These are phyloP conservation scores for Penaeus chinensis DNA, from an alignment of 1,140 invertebrate genomes.

Conservation along the genomic window DNA sequence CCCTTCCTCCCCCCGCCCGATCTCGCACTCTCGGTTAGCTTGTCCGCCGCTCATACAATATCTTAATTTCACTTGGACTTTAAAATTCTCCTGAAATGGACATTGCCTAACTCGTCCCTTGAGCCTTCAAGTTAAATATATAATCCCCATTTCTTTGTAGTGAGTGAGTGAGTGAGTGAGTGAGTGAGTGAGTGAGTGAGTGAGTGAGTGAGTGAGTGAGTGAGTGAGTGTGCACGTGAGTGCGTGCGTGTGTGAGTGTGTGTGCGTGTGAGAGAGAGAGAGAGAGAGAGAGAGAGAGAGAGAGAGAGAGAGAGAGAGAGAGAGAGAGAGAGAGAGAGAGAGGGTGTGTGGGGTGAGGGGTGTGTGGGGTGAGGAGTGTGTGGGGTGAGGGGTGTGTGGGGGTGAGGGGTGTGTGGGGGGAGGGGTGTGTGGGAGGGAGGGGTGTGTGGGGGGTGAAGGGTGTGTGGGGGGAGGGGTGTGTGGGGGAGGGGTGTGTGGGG, in stretches of 20 bases:
- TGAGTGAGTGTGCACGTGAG: background rate
- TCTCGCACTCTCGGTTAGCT: background rate
- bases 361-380: background rate
- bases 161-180: background rate
- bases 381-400: background rate
- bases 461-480: too few species aligned
- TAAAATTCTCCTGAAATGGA: too few species aligned
- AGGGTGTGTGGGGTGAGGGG: background rate
- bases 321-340: background rate
- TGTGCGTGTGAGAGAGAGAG: constrained; percentile 1
- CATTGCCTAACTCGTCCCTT: background rate
- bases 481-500: too few species aligned
- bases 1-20: background rate
- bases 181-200: background rate
- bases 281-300: background rate
- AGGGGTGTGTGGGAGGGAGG: too few species aligned
- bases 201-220: background rate
- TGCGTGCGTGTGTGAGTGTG: constrained; percentile 36
- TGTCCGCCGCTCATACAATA: background rate
- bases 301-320: background rate
- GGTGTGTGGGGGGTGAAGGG: too few species aligned
- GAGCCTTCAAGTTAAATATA: background rate
- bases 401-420: background rate
- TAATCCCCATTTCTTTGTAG: too few species aligned
- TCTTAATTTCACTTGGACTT: background rate